Evolutionary conservation across 2,888 invertebrate species (phyloP), one percentile per base, ranked within the genome.

Genomic region (Leucoma salicis): DNA sequence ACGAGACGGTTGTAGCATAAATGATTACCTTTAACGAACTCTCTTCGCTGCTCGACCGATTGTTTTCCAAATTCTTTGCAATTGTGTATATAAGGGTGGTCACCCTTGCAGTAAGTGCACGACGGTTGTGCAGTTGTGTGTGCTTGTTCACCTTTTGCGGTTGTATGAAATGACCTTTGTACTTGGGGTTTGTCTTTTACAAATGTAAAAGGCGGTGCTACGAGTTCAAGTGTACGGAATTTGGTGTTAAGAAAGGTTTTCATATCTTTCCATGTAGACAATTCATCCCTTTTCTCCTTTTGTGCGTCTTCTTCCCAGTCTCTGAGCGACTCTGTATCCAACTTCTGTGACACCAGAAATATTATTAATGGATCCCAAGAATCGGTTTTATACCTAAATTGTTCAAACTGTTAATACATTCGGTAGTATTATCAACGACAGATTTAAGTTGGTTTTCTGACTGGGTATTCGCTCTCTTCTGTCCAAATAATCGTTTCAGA

Each of bases 351-450:
- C 0, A 58, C 42, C 6, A 63, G 35, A 46, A 53, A 59, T 35
- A 64, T 46, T 8, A 63, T 47, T 21, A 64, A 4, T 10, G 53
- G 53, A 46, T 62, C 57, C 59, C 55, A 64, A 16, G 49, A 47
- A 13, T 52, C 47, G 0, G 44, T 55, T 12, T 3, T 8, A 63
- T 35, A 5, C 48, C 29, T 10, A 61, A n/a, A 35, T 61, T 55
- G 11, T 52, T 36, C 7, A 63, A 33, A 29, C 36, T 47, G 35
- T 50, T 51, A 5, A 66, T 13, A 31, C 61, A 61, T 31, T 67
- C 59, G 1, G 38, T 44, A 0, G 63, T 63, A 1, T 50, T 60
- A 27, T 63, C 63, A 3, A 63, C 12, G 2, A 63, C 21, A 15
- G 18, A n/a, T 38, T 63, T 61, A 6, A 63, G 42, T 21, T 44